Evolutionary conservation across 2,888 invertebrate species (phyloP).

Genomic region (Andrena bucephala): DNA sequence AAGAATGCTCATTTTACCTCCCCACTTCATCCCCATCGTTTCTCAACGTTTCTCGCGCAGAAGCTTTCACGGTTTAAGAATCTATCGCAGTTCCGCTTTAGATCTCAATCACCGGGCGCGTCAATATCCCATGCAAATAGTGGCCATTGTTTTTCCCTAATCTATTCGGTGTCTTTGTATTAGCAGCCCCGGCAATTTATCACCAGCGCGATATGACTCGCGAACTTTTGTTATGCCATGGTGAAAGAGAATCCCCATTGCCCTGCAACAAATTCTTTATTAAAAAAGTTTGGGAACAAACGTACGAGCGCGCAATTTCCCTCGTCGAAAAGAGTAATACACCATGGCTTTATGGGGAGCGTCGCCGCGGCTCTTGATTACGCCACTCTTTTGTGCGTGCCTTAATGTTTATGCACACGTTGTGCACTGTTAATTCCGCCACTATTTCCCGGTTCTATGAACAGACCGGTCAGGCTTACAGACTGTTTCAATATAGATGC

Average conservation of each 20-base stretch:
- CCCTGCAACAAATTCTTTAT: constrained; percentile 63
- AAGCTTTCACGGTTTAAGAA: neutral
- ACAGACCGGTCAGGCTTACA: constrained; percentile 13
- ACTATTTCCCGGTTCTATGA: neutral
- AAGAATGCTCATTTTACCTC: neutral
- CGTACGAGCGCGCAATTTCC: constrained; percentile 44
- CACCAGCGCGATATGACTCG: constrained; percentile 50
- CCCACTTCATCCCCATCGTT: neutral
- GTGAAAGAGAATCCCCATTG: constrained; percentile 49
- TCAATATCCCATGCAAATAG: constrained; percentile 37
- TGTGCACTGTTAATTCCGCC: constrained; percentile 24
- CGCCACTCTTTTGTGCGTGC: constrained; percentile 42
- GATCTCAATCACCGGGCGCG: constrained; percentile 19
- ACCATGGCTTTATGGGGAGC: constrained; percentile 50
- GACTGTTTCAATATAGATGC: neutral
- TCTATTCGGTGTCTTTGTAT: constrained; percentile 46
- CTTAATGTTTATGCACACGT: constrained; percentile 52
- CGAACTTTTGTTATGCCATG: constrained; percentile 51
- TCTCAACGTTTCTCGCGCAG: neutral
- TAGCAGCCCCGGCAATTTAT: constrained; percentile 50
- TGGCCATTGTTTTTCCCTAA: constrained; percentile 31
- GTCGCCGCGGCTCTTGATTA: constrained; percentile 49
- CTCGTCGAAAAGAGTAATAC: constrained; percentile 47
- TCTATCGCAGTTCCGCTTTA: neutral
- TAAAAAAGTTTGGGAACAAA: constrained; percentile 62